These are phyloP conservation scores for Echinometra lucunter DNA, from an alignment of 53 echinoderm and acorn worm genomes.

Conservation along the genomic window DNA sequence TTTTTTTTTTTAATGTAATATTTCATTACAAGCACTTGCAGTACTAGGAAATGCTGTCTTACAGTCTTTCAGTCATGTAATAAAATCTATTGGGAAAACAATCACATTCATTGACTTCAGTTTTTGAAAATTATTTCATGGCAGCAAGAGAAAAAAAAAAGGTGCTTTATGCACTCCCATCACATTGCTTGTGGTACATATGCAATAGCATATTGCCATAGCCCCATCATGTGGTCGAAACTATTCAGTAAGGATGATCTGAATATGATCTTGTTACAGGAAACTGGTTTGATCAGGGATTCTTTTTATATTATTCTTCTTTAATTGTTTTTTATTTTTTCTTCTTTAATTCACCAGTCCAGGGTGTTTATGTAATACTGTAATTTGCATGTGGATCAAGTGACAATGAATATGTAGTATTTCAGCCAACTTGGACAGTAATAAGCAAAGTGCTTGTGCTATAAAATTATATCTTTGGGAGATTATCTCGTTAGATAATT, in stretches of 20 bases:
- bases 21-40: background rate
- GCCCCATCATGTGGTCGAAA: constrained; percentile 31
- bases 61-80: too few species aligned
- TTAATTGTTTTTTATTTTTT: background rate
- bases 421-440: background rate
- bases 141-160: background rate
- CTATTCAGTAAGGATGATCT: background rate
- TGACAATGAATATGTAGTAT: background rate
- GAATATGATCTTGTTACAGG: background rate
- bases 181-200: background rate
- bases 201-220: background rate
- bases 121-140: background rate
- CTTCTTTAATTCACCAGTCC: background rate
- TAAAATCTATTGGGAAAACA: background rate
- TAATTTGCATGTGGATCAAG: background rate
- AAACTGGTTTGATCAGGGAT: background rate
- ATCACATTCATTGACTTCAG: background rate
- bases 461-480: background rate
- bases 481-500: background rate
- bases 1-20: background rate
- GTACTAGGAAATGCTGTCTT: too few species aligned
- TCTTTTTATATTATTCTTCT: background rate
- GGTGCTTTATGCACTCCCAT: background rate
- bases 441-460: background rate
- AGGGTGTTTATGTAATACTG: background rate